Percentiles rank a stretch among this genome's conserved stretches.
phyloP scores from a whole-genome alignment of 1,140 invertebrate genomes.

The Trichomalopsis sarcophagae region DNA sequence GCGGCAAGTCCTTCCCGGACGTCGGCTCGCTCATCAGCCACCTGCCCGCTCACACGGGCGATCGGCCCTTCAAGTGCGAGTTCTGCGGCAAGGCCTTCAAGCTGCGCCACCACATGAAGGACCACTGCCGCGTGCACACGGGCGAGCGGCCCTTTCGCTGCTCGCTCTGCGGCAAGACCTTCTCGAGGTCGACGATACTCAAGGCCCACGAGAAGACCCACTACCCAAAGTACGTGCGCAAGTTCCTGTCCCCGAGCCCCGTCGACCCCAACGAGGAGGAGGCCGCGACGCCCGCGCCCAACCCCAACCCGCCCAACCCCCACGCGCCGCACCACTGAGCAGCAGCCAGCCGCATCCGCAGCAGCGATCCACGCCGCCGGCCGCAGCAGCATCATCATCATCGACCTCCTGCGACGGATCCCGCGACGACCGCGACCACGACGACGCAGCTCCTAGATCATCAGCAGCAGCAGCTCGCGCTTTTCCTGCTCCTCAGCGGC shows the following conservation, averaged over 20 bases:
- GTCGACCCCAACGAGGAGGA: constrained; percentile 86
- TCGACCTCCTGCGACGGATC: background rate
- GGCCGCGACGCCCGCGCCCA: constrained; percentile 70
- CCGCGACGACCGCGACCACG: too few species aligned
- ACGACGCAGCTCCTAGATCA: background rate
- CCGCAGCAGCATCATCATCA: background rate
- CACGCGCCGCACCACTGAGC: constrained; percentile 49
- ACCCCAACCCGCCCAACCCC: constrained; percentile 31
- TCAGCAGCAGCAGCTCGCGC: background rate
- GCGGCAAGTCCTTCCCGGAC: constrained; percentile 91
- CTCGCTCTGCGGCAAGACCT: constrained; percentile 90
- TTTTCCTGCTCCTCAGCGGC: background rate
- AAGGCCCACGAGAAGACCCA: constrained; percentile 95
- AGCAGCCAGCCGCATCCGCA: constrained; percentile 26
- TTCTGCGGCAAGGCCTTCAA: constrained; percentile 94
- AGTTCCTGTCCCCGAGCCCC: constrained; percentile 89
- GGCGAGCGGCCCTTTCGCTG: constrained; percentile 93
- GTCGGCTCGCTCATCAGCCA: constrained; percentile 89
- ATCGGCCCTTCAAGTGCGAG: constrained; percentile 92
- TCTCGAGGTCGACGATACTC: constrained; percentile 90
- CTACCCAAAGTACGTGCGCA: constrained; percentile 91
- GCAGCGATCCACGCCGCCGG: background rate
- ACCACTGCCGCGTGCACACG: constrained; percentile 93
- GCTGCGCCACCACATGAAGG: constrained; percentile 93
- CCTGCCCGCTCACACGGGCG: constrained; percentile 90